Evolutionary conservation across 2,113 vertebrate species (phyloP).

Genomic region (Gambusia affinis): DNA sequence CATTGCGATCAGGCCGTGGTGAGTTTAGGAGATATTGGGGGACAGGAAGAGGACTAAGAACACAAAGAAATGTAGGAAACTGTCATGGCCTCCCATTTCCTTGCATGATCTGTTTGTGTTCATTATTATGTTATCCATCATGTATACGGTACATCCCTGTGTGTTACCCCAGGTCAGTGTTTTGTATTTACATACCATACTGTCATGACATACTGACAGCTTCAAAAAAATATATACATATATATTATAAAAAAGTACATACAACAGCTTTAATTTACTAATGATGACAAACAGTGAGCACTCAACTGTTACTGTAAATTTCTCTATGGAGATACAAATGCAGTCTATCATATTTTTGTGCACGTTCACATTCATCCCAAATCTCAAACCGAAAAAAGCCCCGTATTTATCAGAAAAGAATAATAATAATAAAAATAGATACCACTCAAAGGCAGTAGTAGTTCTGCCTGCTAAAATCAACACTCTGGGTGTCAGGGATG

Average conservation of each 20-base stretch:
- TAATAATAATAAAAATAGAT: not conserved
- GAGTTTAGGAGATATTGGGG: conserved; percentile 82
- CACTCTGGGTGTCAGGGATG: conserved; percentile 9
- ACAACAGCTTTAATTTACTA: too few species aligned
- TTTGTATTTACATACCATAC: conserved; percentile 72
- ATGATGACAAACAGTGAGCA: too few species aligned
- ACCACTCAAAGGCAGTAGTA: not conserved
- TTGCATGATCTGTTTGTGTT: not conserved
- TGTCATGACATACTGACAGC: too few species aligned
- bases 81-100: not conserved
- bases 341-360: too few species aligned
- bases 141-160: conserved; percentile 2
- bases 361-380: too few species aligned
- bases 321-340: too few species aligned
- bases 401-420: not conserved
- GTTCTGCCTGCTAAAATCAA: not conserved
- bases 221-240: too few species aligned
- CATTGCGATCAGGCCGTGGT: conserved; percentile 80
- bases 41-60: conserved; percentile 44
- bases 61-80: not conserved
- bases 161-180: conserved; percentile 75
- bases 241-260: too few species aligned
- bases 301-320: too few species aligned
- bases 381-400: too few species aligned
- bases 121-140: not conserved